Base-by-base conservation (phyloP, 2,888 invertebrate species). In the Empis livida region DNA sequence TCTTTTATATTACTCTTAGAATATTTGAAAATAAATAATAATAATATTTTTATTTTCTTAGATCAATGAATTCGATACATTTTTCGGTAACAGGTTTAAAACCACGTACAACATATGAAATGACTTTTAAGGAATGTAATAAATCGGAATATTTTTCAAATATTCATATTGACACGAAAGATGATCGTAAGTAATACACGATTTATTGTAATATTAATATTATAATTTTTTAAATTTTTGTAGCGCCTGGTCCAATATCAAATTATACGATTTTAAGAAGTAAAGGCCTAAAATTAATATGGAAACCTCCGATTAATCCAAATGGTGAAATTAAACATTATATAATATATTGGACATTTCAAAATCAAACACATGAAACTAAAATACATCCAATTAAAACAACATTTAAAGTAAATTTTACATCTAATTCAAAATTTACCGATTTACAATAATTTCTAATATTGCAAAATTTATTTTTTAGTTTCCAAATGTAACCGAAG, bases 401-500 rank as follows among this genome's bases (percentile, higher is more conserved):
- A 46, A 59, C 55, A 31, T 66, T 61, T 47, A 65, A 62, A 58
- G 65, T 50, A 44, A 41, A 35, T 30, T 44, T 54, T 15, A 51
- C 51, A 6, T n/a, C 37, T n/a, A 48, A 32, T 17, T 49, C 44
- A 52, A 46, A n/a, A n/a, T n/a, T n/a, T 51, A 52, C 48, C 16
- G 16, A 23, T 5, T n/a, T 17, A 16, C 16, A 38, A 10, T 32
- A 32, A 32, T n/a, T n/a, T n/a, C 8, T n/a, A 37, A n/a, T 15
- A n/a, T n/a, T 20, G n/a, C 16, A 40, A 11, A 13, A 3, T 13
- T 49, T 14, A 39, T 13, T 46, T 51, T 51, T 9, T 42, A 62
- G 68, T 68, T 70, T 48, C 68, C 68, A 17, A 68, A 68, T 44
- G 59, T 67, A 14, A 63, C 65, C 8, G 64, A 67, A 46, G 58